Percentiles rank a stretch among this genome's conserved stretches.
Conservation (phyloP, 2,888 invertebrate species). For the Cantharis rustica region DNA sequence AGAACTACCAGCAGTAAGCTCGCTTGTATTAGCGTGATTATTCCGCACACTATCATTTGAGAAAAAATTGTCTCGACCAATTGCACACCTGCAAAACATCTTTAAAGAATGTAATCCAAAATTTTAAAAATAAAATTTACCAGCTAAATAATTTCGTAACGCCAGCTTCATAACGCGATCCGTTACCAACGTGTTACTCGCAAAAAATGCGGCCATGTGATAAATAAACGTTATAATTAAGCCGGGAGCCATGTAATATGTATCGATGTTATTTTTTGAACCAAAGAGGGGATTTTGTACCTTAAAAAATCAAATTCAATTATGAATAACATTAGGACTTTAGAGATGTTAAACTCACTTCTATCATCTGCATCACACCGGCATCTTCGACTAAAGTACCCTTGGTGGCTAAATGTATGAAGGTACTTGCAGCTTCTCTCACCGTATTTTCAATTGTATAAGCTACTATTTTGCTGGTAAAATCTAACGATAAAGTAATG, state of each 20-base stretch:
- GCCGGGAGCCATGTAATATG: constrained; percentile 29
- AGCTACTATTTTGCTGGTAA: constrained; percentile 29
- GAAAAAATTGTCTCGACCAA: constrained; percentile 28
- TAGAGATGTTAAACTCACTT: constrained; percentile 21
- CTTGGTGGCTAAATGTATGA: constrained; percentile 17
- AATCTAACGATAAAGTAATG: constrained; percentile 19
- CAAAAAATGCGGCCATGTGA: constrained; percentile 28
- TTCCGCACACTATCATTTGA: constrained; percentile 26
- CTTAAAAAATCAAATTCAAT: background rate
- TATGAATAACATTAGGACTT: no score
- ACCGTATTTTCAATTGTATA: constrained; percentile 27
- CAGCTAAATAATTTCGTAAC: constrained; percentile 29
- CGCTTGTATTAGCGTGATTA: constrained; percentile 25
- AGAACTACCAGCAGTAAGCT: constrained; percentile 21
- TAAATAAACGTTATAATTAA: constrained; percentile 24
- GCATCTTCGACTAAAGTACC: constrained; percentile 2
- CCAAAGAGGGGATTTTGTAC: constrained; percentile 29
- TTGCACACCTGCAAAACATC: constrained; percentile 19
- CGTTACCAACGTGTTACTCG: constrained; percentile 22
- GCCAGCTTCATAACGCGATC: constrained; percentile 19
- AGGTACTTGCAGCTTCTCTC: constrained; percentile 17
- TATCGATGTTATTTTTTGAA: constrained; percentile 9
- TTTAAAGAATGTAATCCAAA: background rate
- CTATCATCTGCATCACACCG: constrained; percentile 20
- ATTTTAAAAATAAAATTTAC: constrained; percentile 1